phyloP scores from a whole-genome alignment of 2,888 invertebrate genomes.

The Embidobia sp. region DNA sequence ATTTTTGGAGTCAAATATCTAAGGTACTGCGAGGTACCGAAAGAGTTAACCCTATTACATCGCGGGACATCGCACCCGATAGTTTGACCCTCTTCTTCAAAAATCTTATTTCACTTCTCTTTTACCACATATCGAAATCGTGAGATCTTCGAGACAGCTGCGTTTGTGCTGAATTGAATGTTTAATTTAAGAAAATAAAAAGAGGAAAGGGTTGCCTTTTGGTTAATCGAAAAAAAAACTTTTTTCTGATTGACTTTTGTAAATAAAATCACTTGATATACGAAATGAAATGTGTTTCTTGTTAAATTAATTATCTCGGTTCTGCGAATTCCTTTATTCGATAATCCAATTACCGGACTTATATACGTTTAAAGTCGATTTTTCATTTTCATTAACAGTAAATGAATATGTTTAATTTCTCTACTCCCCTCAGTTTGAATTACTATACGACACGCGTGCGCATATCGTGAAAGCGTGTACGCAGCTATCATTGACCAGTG shows the following conservation, averaged over 20 bases:
- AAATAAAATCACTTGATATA: constrained; percentile 10
- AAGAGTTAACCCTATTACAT: constrained; percentile 56
- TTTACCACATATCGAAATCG: constrained; percentile 56
- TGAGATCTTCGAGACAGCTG: constrained; percentile 58
- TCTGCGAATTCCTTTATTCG: constrained; percentile 57
- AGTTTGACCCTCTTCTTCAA: constrained; percentile 35
- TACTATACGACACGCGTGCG: constrained; percentile 67
- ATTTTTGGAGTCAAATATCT: constrained; percentile 65
- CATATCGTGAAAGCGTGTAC: constrained; percentile 65
- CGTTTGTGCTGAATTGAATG: constrained; percentile 34
- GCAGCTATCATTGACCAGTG: constrained; percentile 73
- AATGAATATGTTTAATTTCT: constrained; percentile 62
- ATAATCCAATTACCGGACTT: constrained; percentile 59
- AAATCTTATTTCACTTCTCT: constrained; percentile 54
- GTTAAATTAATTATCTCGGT: constrained; percentile 44
- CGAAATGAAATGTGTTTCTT: constrained; percentile 12
- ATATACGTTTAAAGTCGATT: constrained; percentile 42
- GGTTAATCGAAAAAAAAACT: constrained; percentile 29
- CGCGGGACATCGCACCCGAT: constrained; percentile 44
- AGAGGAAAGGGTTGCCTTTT: constrained; percentile 40
- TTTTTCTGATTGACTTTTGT: constrained; percentile 13
- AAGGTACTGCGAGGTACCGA: constrained; percentile 43
- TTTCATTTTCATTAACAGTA: constrained; percentile 55
- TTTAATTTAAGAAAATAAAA: constrained; percentile 55
- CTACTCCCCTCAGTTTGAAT: constrained; percentile 58